Conservation (phyloP, 2,888 invertebrate genomes). For the Xanthia togata region DNA sequence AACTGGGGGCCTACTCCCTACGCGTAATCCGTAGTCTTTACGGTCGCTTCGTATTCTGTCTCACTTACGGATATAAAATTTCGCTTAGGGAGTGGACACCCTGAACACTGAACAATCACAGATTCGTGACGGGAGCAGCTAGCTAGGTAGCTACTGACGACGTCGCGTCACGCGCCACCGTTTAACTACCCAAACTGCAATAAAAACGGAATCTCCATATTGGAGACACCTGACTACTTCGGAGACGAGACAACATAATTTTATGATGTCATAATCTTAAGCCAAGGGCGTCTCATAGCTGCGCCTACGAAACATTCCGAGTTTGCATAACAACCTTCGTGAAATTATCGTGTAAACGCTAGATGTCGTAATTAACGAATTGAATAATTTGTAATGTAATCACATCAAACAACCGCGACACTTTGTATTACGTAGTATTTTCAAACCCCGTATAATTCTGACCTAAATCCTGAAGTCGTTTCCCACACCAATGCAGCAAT, state of each 20-base stretch:
- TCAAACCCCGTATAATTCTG: conserved; percentile 36
- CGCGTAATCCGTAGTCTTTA: no score
- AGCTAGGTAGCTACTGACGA: conserved; percentile 14
- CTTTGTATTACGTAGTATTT: conserved; percentile 46
- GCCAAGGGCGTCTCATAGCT: conserved; percentile 69
- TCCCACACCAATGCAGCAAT: no score
- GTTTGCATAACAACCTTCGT: conserved; percentile 72
- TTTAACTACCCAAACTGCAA: conserved; percentile 41
- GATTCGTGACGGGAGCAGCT: conserved; percentile 38
- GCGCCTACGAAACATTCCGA: conserved; percentile 64
- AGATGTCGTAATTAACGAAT: conserved; percentile 58
- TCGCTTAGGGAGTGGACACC: no score
- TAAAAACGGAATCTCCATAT: conserved; percentile 56
- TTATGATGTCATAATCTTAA: conserved; percentile 64
- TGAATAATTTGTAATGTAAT: conserved; percentile 67
- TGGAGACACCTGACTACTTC: conserved; percentile 53
- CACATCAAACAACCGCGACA: conserved; percentile 47
- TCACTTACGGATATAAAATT: no score
- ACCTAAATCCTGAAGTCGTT: conserved; percentile 45
- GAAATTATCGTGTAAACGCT: conserved; percentile 62
- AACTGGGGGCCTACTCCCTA: no score
- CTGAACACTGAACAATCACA: conserved; percentile 40
- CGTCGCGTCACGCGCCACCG: conserved; percentile 49
- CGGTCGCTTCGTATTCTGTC: no score
- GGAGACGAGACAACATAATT: conserved; percentile 53